These are phyloP conservation scores for Ibycter americanus DNA, from an alignment of 2,797 vertebrate genomes.

Conservation along the genomic window DNA sequence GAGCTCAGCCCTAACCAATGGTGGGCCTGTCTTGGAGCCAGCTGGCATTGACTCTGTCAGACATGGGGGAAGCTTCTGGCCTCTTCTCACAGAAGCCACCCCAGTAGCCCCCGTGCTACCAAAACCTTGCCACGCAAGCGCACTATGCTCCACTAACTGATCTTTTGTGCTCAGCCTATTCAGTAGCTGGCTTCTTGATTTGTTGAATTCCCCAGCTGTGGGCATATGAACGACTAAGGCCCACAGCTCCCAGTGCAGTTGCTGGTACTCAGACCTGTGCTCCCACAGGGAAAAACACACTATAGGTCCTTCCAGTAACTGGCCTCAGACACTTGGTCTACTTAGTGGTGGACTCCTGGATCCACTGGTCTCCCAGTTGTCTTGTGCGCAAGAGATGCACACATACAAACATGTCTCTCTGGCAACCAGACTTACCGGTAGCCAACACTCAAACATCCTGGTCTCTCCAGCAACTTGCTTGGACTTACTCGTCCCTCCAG, in stretches of 20 bases:
- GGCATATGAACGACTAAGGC: not conserved
- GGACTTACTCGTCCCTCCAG: not conserved
- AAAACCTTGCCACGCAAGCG: no score
- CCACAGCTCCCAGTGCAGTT: not conserved
- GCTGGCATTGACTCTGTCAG: no score
- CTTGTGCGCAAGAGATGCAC: not conserved
- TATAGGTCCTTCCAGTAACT: not conserved
- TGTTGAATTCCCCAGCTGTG: not conserved
- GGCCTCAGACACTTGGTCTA: not conserved
- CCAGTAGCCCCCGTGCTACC: no score
- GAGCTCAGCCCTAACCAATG: no score
- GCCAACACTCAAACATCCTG: not conserved
- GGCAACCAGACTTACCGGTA: not conserved
- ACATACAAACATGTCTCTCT: accelerated
- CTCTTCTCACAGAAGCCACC: no score
- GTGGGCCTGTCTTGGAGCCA: no score
- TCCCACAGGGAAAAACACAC: not conserved
- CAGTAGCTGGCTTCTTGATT: not conserved
- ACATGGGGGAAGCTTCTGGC: no score
- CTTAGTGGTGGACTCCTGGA: not conserved
- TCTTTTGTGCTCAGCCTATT: not conserved
- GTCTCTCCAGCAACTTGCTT: not conserved
- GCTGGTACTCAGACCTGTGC: not conserved
- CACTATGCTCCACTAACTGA: not conserved
- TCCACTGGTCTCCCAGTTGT: not conserved